Percentiles rank a stretch among this genome's conserved stretches.
phyloP scores from a whole-genome alignment of 1,140 invertebrate species.

The Drosophila takahashii region DNA sequence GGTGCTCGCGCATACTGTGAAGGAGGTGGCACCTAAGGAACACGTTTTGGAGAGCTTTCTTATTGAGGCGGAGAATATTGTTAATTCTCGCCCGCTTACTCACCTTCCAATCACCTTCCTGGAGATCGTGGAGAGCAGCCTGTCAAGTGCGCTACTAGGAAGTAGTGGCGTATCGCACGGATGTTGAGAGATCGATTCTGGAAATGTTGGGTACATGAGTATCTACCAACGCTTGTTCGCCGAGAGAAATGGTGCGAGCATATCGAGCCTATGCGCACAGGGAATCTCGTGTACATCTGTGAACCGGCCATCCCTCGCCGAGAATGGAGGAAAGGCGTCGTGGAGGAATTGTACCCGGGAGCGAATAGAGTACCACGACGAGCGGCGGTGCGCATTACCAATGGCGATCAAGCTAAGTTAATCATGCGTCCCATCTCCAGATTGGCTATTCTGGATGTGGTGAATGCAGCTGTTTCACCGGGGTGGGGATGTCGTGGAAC shows the following conservation, averaged over 20 bases:
- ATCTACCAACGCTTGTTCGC: slow-evolving; percentile 32
- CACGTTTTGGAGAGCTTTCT: slow-evolving; percentile 7
- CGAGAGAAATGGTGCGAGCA: slow-evolving; percentile 15
- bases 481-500: too few relatives aligned
- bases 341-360: too few relatives aligned
- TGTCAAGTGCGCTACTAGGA: background rate
- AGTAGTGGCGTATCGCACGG: background rate
- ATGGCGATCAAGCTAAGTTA: too few relatives aligned
- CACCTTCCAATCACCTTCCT: slow-evolving; percentile 6
- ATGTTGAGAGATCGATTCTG: slow-evolving; percentile 21
- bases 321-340: background rate
- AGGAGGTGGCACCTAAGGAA: background rate
- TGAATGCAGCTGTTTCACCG: too few relatives aligned
- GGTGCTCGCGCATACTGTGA: background rate
- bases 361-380: too few relatives aligned
- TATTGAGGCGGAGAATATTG: slow-evolving; percentile 19
- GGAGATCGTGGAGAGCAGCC: background rate
- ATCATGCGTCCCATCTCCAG: too few relatives aligned
- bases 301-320: slow-evolving; percentile 3
- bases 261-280: background rate
- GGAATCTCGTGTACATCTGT: background rate
- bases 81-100: slow-evolving; percentile 6
- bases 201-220: slow-evolving; percentile 33
- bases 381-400: too few relatives aligned
- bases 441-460: too few relatives aligned